Evolutionary conservation across 2,888 invertebrate genomes (phyloP), one percentile per base, ranked within the genome.

Genomic region (Coleophora flavipennella): DNA sequence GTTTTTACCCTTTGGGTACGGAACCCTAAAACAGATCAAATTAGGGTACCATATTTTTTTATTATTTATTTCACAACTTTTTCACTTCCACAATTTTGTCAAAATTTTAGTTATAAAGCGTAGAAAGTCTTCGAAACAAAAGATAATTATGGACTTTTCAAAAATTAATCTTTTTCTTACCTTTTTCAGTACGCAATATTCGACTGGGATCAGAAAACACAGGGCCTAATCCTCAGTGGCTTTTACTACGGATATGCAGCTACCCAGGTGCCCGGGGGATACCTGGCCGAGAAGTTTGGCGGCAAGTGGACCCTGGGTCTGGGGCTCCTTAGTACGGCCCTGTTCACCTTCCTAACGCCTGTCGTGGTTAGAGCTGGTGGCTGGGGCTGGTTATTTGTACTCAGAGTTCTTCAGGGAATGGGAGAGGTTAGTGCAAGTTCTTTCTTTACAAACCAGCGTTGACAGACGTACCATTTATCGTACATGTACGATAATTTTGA

Each of bases 191-290:
- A 72, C 20, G 79, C 75, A 1, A 73, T 68, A 13, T 91, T 88
- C 53, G 85, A 89, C 1, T 93, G 93, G 93, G 86, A 87, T 29
- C 88, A 90, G 55, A 67, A 84, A 43, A 86, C 88, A 0, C 91
- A 93, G 81, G 94, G 94, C 0, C 64, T 92, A 3, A 92, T 94
- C 34, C 76, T 95, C 2, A 91, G 92, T 33, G 91, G 92, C 0
- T 95, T 95, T 64, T 95, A 93, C 74, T 93, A 92, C 81, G 94
- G 95, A 0, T 95, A 95, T 64, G 89, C 94, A 8, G 67, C 93
- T 0, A 94, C 94, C 0, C 95, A 95, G 65, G 77, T 95, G 3
- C 95, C 94, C 0, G 95, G 94, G 13, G 95, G 94, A 29, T 87
- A 92, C 49, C 66, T 95, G 38, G 91, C 95, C 0, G 93, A 93